These are phyloP conservation scores for Syngnathus floridae DNA, from an alignment of 2,113 vertebrate genomes.

Conservation along the genomic window DNA sequence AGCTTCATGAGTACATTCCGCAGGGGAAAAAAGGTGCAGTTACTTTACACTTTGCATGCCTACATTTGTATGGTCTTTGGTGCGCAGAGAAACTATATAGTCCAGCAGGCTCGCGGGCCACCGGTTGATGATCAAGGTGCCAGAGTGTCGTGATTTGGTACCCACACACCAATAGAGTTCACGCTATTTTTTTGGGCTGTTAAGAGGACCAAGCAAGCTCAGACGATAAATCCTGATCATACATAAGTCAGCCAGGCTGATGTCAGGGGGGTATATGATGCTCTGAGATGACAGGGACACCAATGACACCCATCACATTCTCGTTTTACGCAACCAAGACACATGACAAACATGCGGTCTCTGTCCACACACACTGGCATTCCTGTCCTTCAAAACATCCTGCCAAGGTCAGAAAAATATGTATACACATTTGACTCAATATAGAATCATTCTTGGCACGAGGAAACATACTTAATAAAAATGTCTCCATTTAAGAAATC, in stretches of 20 bases:
- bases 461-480: slow-evolving; percentile 30
- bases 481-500: slow-evolving; percentile 19
- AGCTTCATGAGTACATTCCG: background rate
- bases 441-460: slow-evolving; percentile 29
- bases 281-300: slow-evolving; percentile 53
- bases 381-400: slow-evolving; percentile 53
- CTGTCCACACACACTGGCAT: slow-evolving; percentile 30
- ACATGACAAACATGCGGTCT: slow-evolving; percentile 25
- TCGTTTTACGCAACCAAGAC: slow-evolving; percentile 54
- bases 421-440: slow-evolving; percentile 15
- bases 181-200: too few species aligned
- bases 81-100: too few species aligned
- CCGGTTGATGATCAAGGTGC: too few species aligned
- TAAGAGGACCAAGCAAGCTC: slow-evolving; percentile 46
- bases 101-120: too few species aligned
- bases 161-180: slow-evolving; percentile 2
- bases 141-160: background rate
- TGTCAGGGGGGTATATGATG: slow-evolving; percentile 48
- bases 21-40: background rate
- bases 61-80: too few species aligned
- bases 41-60: too few species aligned
- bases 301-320: slow-evolving; percentile 61
- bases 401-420: slow-evolving; percentile 46
- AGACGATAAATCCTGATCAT: slow-evolving; percentile 63
- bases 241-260: slow-evolving; percentile 63